Evolutionary conservation across 2,113 vertebrate species (phyloP).

Genomic region (Zapus hudsonius): DNA sequence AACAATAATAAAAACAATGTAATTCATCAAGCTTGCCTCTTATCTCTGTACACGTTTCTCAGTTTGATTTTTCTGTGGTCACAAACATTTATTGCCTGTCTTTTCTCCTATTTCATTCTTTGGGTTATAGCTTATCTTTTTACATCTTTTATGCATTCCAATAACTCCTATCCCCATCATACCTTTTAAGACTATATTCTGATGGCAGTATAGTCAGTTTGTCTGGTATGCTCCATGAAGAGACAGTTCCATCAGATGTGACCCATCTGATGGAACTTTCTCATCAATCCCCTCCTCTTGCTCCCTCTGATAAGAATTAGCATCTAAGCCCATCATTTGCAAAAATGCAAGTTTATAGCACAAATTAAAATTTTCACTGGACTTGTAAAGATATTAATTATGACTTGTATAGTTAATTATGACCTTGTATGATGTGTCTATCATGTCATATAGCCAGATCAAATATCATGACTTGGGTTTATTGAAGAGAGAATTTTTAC

Average conservation of each 20-base stretch:
- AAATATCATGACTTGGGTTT: conserved; percentile 10
- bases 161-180: not conserved
- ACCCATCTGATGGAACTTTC: not conserved
- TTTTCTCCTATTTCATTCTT: not conserved
- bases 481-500: not conserved
- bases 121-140: not conserved
- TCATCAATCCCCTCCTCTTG: not conserved
- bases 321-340: not conserved
- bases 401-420: not conserved
- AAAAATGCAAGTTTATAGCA: not conserved
- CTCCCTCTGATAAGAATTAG: not conserved
- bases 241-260: no score
- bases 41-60: not conserved
- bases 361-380: not conserved
- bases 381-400: not conserved
- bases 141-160: not conserved
- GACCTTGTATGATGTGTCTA: not conserved
- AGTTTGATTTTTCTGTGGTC: conserved; percentile 26
- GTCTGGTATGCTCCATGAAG: not conserved
- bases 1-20: not conserved
- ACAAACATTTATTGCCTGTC: not conserved
- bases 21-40: not conserved
- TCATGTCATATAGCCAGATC: not conserved
- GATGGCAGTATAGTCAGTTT: not conserved
- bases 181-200: not conserved